These are phyloP conservation scores for Protobothrops flavoviridis DNA, from an alignment of 2,113 vertebrate species.

Conservation along the genomic window DNA sequence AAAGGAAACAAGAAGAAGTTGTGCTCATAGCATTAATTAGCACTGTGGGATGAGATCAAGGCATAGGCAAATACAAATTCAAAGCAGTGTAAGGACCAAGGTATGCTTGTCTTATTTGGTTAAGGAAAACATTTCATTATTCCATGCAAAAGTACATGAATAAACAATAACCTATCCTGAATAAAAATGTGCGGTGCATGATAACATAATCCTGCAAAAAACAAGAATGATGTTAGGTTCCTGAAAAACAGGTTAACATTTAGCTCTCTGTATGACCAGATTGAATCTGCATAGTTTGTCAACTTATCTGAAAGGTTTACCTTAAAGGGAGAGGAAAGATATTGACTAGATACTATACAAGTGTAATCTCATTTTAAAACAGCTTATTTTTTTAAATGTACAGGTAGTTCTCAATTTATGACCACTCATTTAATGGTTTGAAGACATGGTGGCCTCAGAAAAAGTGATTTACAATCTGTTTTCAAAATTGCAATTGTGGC, in stretches of 20 bases:
- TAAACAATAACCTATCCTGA: not conserved
- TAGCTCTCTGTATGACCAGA: not conserved
- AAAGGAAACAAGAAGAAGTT: not conserved
- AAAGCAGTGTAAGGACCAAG: not conserved
- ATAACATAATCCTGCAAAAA: not conserved
- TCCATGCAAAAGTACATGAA: not conserved
- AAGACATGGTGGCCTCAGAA: not conserved
- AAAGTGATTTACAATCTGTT: not conserved
- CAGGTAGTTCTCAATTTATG: not conserved
- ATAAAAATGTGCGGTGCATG: not conserved
- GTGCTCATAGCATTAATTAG: not conserved
- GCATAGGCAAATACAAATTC: not conserved
- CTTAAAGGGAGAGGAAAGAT: not conserved
- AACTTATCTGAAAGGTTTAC: not conserved
- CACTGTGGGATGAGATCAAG: not conserved
- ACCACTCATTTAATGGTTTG: not conserved
- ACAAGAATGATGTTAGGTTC: not conserved
- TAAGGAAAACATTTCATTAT: not conserved
- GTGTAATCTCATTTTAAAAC: constrained; percentile 33
- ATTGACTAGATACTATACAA: not conserved
- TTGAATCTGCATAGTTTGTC: not conserved
- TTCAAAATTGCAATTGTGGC: not conserved
- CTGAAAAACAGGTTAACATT: not conserved
- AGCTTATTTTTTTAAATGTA: constrained; percentile 26
- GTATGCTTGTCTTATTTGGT: not conserved